These are phyloP conservation scores for Mirza zaza DNA, from an alignment of 2,113 vertebrate species.

Conservation along the genomic window DNA sequence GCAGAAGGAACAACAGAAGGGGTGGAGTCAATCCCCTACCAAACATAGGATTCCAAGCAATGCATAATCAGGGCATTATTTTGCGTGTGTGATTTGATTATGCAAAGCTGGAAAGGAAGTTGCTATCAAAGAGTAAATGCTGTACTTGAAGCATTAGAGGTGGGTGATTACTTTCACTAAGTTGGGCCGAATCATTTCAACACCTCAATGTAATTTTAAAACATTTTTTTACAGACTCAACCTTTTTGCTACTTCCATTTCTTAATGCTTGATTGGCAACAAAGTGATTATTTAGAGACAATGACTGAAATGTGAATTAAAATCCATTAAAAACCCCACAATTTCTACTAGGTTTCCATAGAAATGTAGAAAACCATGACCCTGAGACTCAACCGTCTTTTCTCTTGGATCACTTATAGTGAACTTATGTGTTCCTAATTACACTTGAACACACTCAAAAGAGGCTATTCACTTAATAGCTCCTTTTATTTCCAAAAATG, in stretches of 20 bases:
- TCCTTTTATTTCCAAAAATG: conserved; percentile 69
- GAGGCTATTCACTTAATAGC: conserved; percentile 64
- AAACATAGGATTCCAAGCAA: background rate
- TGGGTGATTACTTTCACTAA: background rate
- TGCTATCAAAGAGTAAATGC: background rate
- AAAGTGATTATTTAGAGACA: conserved; percentile 50
- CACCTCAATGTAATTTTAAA: conserved; percentile 49
- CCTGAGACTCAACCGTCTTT: conserved; percentile 62
- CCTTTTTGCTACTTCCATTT: conserved; percentile 9
- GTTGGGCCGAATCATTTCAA: background rate
- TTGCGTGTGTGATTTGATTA: background rate
- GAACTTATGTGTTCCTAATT: conserved; percentile 70
- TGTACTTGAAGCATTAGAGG: background rate
- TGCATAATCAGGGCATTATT: background rate
- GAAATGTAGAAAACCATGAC: conserved; percentile 71
- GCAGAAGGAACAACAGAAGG: background rate
- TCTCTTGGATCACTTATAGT: conserved; percentile 75
- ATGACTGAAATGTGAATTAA: conserved; percentile 61
- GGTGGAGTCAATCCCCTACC: background rate
- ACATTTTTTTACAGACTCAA: conserved; percentile 9
- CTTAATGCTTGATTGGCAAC: conserved; percentile 42
- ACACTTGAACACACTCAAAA: conserved; percentile 67
- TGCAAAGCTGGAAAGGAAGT: background rate
- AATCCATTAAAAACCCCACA: conserved; percentile 25
- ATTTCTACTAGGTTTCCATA: conserved; percentile 73